Percentiles rank a stretch among this genome's conserved stretches.
phyloP scores from a whole-genome alignment of 1,140 invertebrate genomes.

The Drosophila bocqueti region DNA sequence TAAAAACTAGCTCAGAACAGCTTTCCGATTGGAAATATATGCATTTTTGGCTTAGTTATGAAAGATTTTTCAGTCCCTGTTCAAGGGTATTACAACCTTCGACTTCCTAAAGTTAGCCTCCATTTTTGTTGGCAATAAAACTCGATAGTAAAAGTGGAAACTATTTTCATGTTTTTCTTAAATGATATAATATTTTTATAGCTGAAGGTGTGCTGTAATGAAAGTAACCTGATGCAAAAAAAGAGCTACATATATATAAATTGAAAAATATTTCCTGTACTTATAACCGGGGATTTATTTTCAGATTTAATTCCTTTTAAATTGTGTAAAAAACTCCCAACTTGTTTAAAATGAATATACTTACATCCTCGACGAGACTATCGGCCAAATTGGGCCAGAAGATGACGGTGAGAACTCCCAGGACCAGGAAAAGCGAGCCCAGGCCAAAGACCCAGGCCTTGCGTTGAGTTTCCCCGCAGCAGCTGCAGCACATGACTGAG shows the following conservation, averaged over 20 bases:
- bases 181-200: not conserved
- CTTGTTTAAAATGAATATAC: not conserved
- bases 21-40: not conserved
- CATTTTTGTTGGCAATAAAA: not conserved
- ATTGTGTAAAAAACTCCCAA: not conserved
- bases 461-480: constrained; percentile 77
- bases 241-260: not conserved
- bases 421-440: constrained; percentile 56
- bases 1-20: not conserved
- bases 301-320: not conserved
- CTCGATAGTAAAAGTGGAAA: too few relatives aligned
- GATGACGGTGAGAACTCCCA: constrained; percentile 61
- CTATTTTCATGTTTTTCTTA: not conserved
- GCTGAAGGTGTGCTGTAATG: not conserved
- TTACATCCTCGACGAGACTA: constrained; percentile 67
- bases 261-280: not conserved
- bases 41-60: not conserved
- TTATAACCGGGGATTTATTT: not conserved
- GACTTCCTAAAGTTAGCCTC: not conserved
- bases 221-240: not conserved
- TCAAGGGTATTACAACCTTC: not conserved
- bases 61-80: not conserved
- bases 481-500: constrained; percentile 73
- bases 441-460: constrained; percentile 81
- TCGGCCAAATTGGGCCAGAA: constrained; percentile 69